These are phyloP conservation scores for Gymnarchus niloticus DNA, from an alignment of 2,113 vertebrate genomes.

Conservation along the genomic window DNA sequence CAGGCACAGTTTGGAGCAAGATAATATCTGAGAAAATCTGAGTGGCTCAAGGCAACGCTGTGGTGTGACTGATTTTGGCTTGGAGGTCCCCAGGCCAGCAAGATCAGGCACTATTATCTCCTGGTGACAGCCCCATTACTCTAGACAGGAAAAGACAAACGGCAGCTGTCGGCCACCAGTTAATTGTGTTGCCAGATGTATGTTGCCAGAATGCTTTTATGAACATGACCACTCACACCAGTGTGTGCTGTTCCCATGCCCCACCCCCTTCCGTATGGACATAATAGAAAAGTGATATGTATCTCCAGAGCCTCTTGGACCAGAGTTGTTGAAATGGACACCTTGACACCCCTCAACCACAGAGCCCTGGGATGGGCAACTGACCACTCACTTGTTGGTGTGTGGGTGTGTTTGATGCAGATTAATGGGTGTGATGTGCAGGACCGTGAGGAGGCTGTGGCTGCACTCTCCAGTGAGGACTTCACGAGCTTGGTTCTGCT, in stretches of 20 bases:
- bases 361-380: background rate
- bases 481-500: conserved; percentile 79
- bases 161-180: conserved; percentile 84
- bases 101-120: conserved; percentile 74
- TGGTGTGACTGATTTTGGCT: conserved; percentile 69
- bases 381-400: background rate
- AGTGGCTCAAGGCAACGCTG: conserved; percentile 61
- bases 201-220: conserved; percentile 75
- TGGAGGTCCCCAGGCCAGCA: conserved; percentile 60
- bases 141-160: conserved; percentile 88
- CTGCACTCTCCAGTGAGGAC: conserved; percentile 81
- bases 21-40: conserved; percentile 56
- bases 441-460: conserved; percentile 82
- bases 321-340: background rate
- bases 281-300: background rate
- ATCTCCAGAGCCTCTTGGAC: background rate
- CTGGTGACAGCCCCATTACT: conserved; percentile 91
- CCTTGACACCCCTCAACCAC: background rate
- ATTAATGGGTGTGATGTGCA: conserved; percentile 92
- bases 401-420: conserved; percentile 52
- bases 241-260: conserved; percentile 66
- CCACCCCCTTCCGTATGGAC: background rate
- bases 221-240: conserved; percentile 77
- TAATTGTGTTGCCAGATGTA: conserved; percentile 95
- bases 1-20: conserved; percentile 58